Base-by-base conservation (phyloP, 2,888 invertebrate species). In the Phytoseiulus persimilis region DNA sequence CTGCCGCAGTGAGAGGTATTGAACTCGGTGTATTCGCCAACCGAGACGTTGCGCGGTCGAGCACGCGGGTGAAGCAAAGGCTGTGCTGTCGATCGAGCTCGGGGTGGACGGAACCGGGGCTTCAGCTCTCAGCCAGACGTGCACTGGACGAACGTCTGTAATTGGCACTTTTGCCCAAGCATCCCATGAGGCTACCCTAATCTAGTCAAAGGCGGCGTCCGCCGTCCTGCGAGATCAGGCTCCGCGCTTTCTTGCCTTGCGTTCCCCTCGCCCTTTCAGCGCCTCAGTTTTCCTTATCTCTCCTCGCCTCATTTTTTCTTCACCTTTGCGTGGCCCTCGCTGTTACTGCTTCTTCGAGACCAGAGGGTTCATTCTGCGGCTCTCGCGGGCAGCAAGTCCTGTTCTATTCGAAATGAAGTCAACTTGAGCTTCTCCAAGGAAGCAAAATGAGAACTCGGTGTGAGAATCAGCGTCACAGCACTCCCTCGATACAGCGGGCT, bases 161-260 rank as follows among this genome's bases (percentile, higher is more conserved):
- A 65, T 65, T 65, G 65, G 65, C 65, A 65, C 65, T 65, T 65
- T 65, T 65, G 65, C 65, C 65, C 65, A 65, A 65, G 65, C 65
- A 65, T 65, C 65, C 65, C 65, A 23, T 65, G 65, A 65, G 65
- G 65, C 65, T 65, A 18, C 18, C 65, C 65, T 65, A 65, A 65
- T 65, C 65, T 65, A 65, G 65, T 65, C 65, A 28, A 65, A 65
- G 65, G 65, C 65, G 65, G 65, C 65, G 65, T 65, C 65, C 65
- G 65, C 2, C 65, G 65, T 65, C 65, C 28, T 65, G 65, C 65
- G 65, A 65, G 65, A 65, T 65, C 65, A 28, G 65, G 65, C 65
- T 28, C 18, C 18, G 65, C 65, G 65, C 28, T 65, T 6, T 65
- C 65, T 65, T 65, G 65, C 65, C 28, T 65, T 28, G 65, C 65